A percentile compares a stretch with the other conserved stretches of the same genome.
phyloP scores from a whole-genome alignment of 2,797 vertebrate species.

The Hippopotamyrus pictus region DNA sequence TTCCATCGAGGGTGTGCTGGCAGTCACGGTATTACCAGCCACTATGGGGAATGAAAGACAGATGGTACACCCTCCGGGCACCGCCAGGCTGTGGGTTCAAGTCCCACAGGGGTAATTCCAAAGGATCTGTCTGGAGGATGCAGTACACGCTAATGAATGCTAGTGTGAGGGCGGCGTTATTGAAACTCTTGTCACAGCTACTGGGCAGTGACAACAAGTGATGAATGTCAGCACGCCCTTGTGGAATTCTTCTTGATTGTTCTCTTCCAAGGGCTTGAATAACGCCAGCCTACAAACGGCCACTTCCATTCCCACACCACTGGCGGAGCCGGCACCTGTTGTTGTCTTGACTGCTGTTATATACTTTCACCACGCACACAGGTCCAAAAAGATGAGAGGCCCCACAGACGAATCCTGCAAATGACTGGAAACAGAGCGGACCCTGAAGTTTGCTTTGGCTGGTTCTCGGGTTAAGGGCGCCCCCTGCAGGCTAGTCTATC shows the following conservation, averaged over 20 bases:
- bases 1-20: background rate
- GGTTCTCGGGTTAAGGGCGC: background rate
- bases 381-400: background rate
- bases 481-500: background rate
- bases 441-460: background rate
- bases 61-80: background rate
- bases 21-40: background rate
- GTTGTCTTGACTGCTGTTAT: background rate
- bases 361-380: background rate
- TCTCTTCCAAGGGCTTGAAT: background rate
- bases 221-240: background rate
- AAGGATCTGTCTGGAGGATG: background rate
- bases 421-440: background rate
- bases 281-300: background rate
- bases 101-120: background rate
- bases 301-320: background rate
- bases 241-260: background rate
- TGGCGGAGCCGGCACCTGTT: background rate
- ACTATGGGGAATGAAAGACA: slow-evolving; percentile 3
- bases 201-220: background rate
- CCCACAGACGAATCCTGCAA: background rate
- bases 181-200: background rate
- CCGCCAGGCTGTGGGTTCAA: slow-evolving; percentile 4
- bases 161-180: background rate
- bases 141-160: background rate